Percentiles rank a stretch among this genome's conserved stretches.
These are phyloP conservation scores for Tauraco erythrolophus DNA, from an alignment of 2,113 vertebrate genomes.

Conservation along the genomic window DNA sequence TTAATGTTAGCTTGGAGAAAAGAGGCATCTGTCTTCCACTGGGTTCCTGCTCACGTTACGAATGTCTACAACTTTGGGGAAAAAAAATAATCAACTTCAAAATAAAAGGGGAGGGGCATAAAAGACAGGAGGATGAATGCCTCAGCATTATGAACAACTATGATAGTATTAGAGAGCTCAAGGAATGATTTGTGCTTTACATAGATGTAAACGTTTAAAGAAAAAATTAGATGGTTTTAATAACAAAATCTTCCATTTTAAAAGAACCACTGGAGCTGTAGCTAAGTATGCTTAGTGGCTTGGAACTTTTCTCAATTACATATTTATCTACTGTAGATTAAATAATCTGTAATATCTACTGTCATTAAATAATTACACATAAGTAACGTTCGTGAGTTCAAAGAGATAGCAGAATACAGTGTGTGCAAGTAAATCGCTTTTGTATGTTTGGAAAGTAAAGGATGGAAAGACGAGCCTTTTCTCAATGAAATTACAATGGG, in stretches of 20 bases:
- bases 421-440: not conserved
- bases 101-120: not conserved
- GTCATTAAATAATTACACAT: not conserved
- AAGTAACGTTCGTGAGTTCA: not conserved
- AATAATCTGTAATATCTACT: too few relatives aligned
- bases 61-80: not conserved
- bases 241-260: not conserved
- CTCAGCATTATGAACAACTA: not conserved
- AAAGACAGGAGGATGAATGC: not conserved
- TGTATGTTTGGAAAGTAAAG: not conserved
- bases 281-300: not conserved
- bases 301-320: not conserved
- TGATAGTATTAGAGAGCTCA: not conserved
- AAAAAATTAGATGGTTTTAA: not conserved
- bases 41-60: not conserved
- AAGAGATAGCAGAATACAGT: not conserved
- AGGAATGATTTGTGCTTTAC: not conserved
- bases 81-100: not conserved
- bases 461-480: not conserved
- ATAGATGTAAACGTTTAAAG: not conserved
- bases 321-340: not conserved
- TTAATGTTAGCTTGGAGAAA: not conserved
- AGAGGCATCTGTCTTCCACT: not conserved
- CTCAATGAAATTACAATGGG: not conserved
- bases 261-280: not conserved